Conservation (phyloP, 2,113 vertebrate species). For the Salvelinus alpinus region DNA sequence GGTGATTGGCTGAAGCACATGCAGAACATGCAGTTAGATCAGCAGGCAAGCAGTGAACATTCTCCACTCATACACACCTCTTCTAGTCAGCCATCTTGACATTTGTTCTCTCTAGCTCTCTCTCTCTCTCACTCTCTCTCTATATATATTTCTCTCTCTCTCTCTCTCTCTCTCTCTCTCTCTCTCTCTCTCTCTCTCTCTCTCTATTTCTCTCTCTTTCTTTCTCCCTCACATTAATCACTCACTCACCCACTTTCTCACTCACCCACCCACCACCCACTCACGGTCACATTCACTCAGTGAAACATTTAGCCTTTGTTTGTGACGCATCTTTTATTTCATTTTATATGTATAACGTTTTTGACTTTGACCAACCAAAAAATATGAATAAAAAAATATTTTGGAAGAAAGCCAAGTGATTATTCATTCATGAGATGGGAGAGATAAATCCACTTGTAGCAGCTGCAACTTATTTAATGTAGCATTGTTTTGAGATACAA, state of each 20-base stretch:
- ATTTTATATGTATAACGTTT: neutral
- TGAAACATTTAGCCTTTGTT: slow-evolving; percentile 17
- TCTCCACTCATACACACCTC: too few relatives aligned
- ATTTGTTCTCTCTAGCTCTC: too few relatives aligned
- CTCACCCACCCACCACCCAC: neutral
- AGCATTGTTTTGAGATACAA: slow-evolving; percentile 4
- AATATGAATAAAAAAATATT: too few relatives aligned
- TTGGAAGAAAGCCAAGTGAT: neutral
- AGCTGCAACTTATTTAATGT: slow-evolving; percentile 35
- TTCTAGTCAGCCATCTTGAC: too few relatives aligned
- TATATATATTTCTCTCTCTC: too few relatives aligned
- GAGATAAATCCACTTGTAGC: slow-evolving; percentile 12
- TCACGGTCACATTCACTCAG: slow-evolving; percentile 2
- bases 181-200: too few relatives aligned
- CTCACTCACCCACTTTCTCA: neutral
- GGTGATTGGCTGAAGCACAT: slow-evolving; percentile 95
- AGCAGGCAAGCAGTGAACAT: slow-evolving; percentile 66
- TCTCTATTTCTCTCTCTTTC: too few relatives aligned
- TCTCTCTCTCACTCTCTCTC: too few relatives aligned
- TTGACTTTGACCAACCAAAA: too few relatives aligned
- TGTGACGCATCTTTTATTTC: neutral
- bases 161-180: too few relatives aligned
- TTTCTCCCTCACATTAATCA: too few relatives aligned
- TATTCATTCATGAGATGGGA: neutral
- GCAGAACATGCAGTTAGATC: slow-evolving; percentile 93